These are phyloP conservation scores for Araneus ventricosus DNA, from an alignment of 1,140 invertebrate species.

Conservation along the genomic window DNA sequence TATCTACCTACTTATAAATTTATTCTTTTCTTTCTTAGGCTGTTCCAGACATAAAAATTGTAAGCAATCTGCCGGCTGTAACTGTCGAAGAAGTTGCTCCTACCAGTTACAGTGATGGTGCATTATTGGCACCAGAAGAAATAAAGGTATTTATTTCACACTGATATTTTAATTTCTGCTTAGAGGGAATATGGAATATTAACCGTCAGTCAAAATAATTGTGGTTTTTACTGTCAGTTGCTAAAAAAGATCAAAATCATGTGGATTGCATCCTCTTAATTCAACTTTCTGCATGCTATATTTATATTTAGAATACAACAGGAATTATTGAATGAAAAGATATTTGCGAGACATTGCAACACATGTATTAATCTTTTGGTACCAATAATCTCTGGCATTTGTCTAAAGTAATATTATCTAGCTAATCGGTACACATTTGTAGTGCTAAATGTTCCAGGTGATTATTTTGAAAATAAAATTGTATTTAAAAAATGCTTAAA, in stretches of 20 bases:
- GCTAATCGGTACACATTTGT: too few species aligned
- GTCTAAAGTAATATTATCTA: too few species aligned
- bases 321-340: too few species aligned
- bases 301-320: too few species aligned
- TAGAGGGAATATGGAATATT: background rate
- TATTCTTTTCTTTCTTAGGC: slow-evolving; percentile 82
- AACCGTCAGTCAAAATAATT: background rate
- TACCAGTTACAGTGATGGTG: slow-evolving; percentile 89
- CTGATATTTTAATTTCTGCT: background rate
- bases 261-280: too few species aligned
- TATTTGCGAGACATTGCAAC: too few species aligned
- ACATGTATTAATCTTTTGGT: too few species aligned
- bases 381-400: too few species aligned
- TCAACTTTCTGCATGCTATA: too few species aligned
- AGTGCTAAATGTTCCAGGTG: too few species aligned
- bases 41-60: slow-evolving; percentile 92
- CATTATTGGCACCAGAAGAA: slow-evolving; percentile 96
- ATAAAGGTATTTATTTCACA: slow-evolving; percentile 84
- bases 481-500: too few species aligned
- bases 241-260: background rate
- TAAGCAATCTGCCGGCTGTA: slow-evolving; percentile 94
- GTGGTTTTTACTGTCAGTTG: background rate
- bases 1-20: background rate
- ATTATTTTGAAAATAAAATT: too few species aligned
- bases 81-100: slow-evolving; percentile 98